phyloP scores from a whole-genome alignment of 2,113 vertebrate genomes.

The Corythoichthys haematopterus region DNA sequence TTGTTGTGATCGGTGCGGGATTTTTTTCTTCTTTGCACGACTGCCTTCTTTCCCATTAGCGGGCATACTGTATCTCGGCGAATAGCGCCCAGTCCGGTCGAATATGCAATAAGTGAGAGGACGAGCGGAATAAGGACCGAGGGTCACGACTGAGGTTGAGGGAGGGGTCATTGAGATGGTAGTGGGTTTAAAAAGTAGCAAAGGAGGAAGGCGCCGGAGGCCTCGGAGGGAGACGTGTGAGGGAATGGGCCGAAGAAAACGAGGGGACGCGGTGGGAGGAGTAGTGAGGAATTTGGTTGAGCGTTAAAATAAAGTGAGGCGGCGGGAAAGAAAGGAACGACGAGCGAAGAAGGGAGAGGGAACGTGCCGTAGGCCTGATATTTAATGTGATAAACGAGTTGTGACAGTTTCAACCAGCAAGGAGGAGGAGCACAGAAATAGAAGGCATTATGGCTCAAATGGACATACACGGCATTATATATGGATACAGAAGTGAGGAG shows the following conservation, averaged over 20 bases:
- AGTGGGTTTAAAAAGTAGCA: constrained; percentile 62
- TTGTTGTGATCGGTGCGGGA: constrained; percentile 53
- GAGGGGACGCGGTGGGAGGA: constrained; percentile 50
- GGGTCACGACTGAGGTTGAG: constrained; percentile 29
- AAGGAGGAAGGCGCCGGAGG: constrained; percentile 55
- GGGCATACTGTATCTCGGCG: constrained; percentile 44
- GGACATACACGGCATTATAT: constrained; percentile 52
- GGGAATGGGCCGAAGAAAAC: constrained; percentile 38
- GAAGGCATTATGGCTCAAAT: constrained; percentile 67
- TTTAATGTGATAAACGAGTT: constrained; percentile 80
- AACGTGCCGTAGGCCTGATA: constrained; percentile 71
- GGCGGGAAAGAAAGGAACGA: constrained; percentile 20
- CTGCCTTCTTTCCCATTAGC: constrained; percentile 45
- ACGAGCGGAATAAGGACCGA: constrained; percentile 26
- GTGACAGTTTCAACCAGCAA: constrained; percentile 73
- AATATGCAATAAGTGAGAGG: constrained; percentile 3
- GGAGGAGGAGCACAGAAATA: constrained; percentile 69
- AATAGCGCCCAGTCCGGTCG: constrained; percentile 36
- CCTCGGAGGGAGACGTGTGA: constrained; percentile 46
- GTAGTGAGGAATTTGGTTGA: constrained; percentile 47
- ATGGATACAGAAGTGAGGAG: constrained; percentile 47
- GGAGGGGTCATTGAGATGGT: constrained; percentile 57
- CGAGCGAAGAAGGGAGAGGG: constrained; percentile 35
- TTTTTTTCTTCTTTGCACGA: constrained; percentile 40
- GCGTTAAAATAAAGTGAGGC: constrained; percentile 34